Evolutionary conservation across 1,140 invertebrate species (phyloP).

Genomic region (Sitodiplosis mosellana): DNA sequence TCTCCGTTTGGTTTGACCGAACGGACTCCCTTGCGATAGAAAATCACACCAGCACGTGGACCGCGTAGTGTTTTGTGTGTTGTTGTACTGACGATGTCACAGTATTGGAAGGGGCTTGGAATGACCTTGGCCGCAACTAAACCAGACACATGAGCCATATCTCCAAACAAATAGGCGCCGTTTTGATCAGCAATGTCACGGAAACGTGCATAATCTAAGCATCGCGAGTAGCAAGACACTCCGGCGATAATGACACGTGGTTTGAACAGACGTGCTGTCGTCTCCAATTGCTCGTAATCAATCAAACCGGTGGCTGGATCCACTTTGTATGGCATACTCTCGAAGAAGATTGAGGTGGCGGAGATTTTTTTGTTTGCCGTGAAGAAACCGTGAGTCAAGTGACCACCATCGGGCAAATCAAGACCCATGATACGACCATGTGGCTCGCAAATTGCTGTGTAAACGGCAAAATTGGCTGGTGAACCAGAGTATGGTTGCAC

Average conservation of each 20-base stretch:
- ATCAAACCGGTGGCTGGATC: constrained; percentile 73
- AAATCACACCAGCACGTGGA: constrained; percentile 76
- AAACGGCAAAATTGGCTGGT: constrained; percentile 94
- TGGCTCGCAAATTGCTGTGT: constrained; percentile 70
- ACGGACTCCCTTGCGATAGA: constrained; percentile 70
- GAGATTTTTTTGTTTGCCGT: constrained; percentile 85
- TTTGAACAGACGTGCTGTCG: constrained; percentile 71
- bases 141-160: constrained; percentile 92
- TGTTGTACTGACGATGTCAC: constrained; percentile 88
- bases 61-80: constrained; percentile 92
- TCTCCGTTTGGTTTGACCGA: constrained; percentile 55
- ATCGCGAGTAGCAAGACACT: constrained; percentile 70
- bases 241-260: constrained; percentile 91
- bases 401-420: constrained; percentile 91
- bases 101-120: constrained; percentile 80
- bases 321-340: constrained; percentile 94
- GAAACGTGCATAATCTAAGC: constrained; percentile 78
- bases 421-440: constrained; percentile 95
- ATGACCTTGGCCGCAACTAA: constrained; percentile 73
- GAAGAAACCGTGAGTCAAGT: constrained; percentile 88
- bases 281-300: constrained; percentile 77
- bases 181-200: constrained; percentile 72
- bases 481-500: constrained; percentile 95
- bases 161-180: constrained; percentile 76
- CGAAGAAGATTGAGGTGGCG: constrained; percentile 94